phyloP scores from a whole-genome alignment of 1,140 invertebrate species.

The Harpegnathos saltator region DNA sequence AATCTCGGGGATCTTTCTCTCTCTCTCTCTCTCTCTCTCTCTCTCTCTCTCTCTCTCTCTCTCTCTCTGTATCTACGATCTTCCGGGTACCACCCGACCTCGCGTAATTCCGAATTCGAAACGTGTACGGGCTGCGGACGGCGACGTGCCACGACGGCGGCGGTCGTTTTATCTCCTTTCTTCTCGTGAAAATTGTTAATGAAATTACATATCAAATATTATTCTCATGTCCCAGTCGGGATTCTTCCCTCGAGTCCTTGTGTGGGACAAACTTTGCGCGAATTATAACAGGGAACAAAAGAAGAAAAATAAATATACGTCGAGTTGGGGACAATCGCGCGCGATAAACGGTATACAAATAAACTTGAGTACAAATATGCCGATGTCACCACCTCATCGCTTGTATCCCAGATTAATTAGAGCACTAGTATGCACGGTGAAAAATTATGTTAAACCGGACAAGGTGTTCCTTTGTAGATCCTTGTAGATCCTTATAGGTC shows the following conservation, averaged over 20 bases:
- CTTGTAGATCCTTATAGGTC: no score
- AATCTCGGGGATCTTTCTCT: constrained; percentile 41
- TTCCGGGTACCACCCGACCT: constrained; percentile 62
- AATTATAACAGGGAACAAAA: neutral
- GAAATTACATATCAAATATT: constrained; percentile 47
- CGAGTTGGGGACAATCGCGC: no score
- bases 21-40: neutral
- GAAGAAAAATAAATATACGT: neutral
- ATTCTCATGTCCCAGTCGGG: constrained; percentile 16
- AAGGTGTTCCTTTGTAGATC: no score
- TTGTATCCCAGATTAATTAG: no score
- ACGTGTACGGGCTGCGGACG: constrained; percentile 42
- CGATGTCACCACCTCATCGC: no score
- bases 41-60: neutral
- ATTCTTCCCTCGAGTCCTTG: constrained; percentile 13
- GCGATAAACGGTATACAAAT: no score
- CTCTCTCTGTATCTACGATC: constrained; percentile 64
- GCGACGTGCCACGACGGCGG: constrained; percentile 9
- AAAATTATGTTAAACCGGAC: no score
- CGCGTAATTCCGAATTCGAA: constrained; percentile 68
- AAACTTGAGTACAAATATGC: no score
- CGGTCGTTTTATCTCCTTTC: constrained; percentile 21
- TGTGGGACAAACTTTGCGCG: neutral
- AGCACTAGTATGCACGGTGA: no score
- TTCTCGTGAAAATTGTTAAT: constrained; percentile 40